Evolutionary conservation across 2,797 vertebrate genomes (phyloP), one percentile per base, ranked within the genome.

Genomic region (Gila robusta): DNA sequence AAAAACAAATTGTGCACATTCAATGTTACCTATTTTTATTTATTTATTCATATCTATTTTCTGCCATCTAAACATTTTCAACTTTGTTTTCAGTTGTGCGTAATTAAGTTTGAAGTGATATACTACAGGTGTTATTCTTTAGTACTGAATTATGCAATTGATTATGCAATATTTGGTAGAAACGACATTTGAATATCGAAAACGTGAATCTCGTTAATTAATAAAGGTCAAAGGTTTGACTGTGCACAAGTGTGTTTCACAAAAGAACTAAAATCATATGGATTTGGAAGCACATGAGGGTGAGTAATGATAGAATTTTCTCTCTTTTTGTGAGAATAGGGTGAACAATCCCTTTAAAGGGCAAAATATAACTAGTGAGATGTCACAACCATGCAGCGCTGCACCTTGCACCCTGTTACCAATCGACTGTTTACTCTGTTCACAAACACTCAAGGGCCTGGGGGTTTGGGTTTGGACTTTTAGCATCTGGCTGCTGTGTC

Each of bases 401-500:
- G 39, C 78, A 72, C 66, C 66, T 80, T 70, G 67, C 79, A 28
- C 56, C 37, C 44, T 71, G 64, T 76, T 77, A 47, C 39, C 21
- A 32, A 69, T 83, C 54, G 62, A 82, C 54, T 79, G 52, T 62
- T 87, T 47, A 54, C 81, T 83, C 69, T 87, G 73, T 71, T 64
- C 66, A 79, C 86, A 71, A 62, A 73, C 74, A 79, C 73, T 83
- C 10, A 16, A 41, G 4, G 47, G 85, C 32, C 73, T 37, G 39
- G 47, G 66, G 74, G 69, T 35, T 76, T 59, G 79, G n/a, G 35
- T 82, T 59, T 74, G 67, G 81, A 82, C 79, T 62, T 69, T 52
- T 64, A 70, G 87, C 87, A 91, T 87, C 89, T 88, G 72, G 39
- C 84, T 59, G 83, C 87, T 87, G 88, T 91, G 91, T 93, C 83